Base-by-base conservation (phyloP, 2,888 invertebrate genomes). In the Oegoconia quadripuncta region DNA sequence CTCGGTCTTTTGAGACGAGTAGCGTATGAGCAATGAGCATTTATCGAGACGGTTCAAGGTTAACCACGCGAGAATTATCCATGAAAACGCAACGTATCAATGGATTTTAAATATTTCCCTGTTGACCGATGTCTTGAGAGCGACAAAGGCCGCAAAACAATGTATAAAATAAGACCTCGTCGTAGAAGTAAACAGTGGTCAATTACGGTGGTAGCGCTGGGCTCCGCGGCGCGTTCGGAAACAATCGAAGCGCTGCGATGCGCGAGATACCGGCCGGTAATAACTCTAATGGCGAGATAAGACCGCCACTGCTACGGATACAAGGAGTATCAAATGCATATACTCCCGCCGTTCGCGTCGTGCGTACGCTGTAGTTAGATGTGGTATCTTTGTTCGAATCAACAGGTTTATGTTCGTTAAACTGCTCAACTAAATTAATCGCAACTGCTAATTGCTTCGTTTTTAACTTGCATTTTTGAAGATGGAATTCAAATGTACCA, bases 251-350 rank as follows among this genome's bases (percentile, higher is more conserved):
- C 82, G 82, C 79, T 79, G 81, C 81, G 83, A 87, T 83, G 77
- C 75, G 75, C 74, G 75, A 82, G 83, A 86, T 86, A 86, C 77
- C 70, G 62, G 73, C 63, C 81, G 61, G 74, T 84, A 87, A 86
- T 87, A 84, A 84, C 83, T 86, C 83, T 83, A 86, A 84, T 83
- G 81, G 80, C 75, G 73, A 83, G 86, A 84, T 84, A 87, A 84
- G 81, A 64, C 73, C 72, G 74, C 79, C 81, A 67, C 71, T 63
- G 78, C 73, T 57, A 62, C 58, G 64, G 71, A 72, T 75, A 71
- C 68, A 73, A 53, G 61, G 59, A 62, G 66, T 62, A 69, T 70
- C 68, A 61, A 55, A 53, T 44, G 45, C 51, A 55, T 47, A 25
- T 36, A 39, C 36, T 37, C 32, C 34, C 26, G 56, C n/a, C n/a